Evolutionary conservation across 1,140 invertebrate species (phyloP).

Genomic region (Mycetomoellerius zeteki): DNA sequence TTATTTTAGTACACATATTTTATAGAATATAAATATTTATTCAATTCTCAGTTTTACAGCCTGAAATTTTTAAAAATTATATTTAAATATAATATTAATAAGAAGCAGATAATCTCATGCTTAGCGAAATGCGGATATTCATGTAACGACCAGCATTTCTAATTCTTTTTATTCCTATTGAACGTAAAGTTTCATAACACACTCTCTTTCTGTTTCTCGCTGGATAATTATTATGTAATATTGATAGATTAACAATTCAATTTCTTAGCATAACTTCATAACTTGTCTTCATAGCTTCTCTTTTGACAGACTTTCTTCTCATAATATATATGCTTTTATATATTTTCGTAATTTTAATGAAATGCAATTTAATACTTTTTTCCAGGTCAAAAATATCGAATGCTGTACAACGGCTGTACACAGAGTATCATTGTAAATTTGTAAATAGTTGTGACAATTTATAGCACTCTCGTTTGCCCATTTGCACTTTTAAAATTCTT

Average conservation of each 20-base stretch:
- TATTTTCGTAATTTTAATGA: constrained; percentile 12
- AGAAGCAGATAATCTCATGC: neutral
- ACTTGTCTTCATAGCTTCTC: constrained; percentile 14
- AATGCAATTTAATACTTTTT: constrained; percentile 58
- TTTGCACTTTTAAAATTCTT: constrained; percentile 53
- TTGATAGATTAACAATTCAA: constrained; percentile 28
- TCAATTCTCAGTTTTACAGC: neutral
- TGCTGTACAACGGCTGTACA: constrained; percentile 67
- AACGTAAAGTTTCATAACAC: constrained; percentile 37
- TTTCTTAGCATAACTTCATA: constrained; percentile 41
- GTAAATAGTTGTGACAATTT: constrained; percentile 68
- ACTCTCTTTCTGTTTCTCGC: constrained; percentile 11
- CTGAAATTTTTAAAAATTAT: neutral
- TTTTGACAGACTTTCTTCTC: constrained; percentile 25
- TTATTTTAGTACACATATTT: constrained; percentile 26
- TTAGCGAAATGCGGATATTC: constrained; percentile 25
- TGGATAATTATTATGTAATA: constrained; percentile 32
- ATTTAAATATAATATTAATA: constrained; percentile 4
- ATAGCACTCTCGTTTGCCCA: constrained; percentile 61
- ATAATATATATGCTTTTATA: constrained; percentile 11
- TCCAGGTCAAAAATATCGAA: constrained; percentile 77
- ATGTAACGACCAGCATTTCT: constrained; percentile 16
- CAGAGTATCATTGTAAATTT: constrained; percentile 69
- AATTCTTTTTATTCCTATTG: constrained; percentile 32
- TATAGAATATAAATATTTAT: neutral